Percentiles rank a stretch among this genome's conserved stretches.
Evolutionary conservation across 2,113 vertebrate genomes (phyloP).

Genomic region (Phylloscopus trochilus): DNA sequence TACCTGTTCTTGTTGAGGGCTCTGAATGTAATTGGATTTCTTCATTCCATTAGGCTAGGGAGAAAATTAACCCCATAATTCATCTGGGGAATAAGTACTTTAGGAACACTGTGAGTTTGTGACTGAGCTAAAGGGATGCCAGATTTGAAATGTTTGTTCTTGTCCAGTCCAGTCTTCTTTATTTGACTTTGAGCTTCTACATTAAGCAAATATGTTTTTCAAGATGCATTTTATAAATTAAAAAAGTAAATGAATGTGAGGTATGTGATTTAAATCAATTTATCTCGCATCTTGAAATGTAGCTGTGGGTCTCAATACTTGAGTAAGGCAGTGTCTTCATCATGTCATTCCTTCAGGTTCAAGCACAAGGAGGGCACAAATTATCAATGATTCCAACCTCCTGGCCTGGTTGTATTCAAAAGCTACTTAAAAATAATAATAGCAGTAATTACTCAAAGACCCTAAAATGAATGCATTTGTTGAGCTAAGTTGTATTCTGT

Average conservation of each 20-base stretch:
- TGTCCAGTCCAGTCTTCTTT: background rate
- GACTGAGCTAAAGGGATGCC: background rate
- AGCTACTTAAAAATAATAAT: background rate
- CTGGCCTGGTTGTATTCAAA: background rate
- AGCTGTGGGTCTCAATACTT: background rate
- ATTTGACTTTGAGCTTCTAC: background rate
- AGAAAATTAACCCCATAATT: conserved; percentile 17
- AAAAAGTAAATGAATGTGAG: background rate
- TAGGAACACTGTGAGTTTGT: background rate
- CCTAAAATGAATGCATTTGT: background rate
- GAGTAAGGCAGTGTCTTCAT: background rate
- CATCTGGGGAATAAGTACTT: background rate
- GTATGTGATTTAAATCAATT: background rate
- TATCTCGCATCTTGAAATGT: background rate
- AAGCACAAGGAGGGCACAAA: background rate
- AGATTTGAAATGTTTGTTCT: background rate
- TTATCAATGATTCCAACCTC: background rate
- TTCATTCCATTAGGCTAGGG: background rate
- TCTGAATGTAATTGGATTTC: background rate
- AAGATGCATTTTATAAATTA: conserved; percentile 16
- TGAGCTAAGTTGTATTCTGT: background rate
- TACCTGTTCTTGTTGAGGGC: background rate
- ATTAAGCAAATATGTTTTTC: background rate
- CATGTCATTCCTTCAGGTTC: background rate
- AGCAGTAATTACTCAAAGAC: background rate